Conservation (phyloP, 2,888 invertebrate genomes). For the Toxonevra muliebris region DNA sequence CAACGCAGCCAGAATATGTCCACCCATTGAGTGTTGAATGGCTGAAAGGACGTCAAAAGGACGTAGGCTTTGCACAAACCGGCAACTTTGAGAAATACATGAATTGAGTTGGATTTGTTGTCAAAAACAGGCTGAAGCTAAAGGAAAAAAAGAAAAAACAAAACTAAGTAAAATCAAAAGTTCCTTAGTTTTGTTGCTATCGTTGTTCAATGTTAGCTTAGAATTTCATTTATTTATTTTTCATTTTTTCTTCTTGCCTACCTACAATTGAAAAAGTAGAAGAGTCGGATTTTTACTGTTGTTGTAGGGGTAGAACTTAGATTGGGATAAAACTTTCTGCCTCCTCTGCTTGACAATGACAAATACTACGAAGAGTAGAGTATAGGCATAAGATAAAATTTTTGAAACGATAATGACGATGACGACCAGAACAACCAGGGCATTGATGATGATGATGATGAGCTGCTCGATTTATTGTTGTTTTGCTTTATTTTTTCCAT, state of each 20-base stretch:
- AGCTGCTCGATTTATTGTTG: too few species aligned
- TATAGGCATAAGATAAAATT: too few species aligned
- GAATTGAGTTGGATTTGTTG: constrained; percentile 15
- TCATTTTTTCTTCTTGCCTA: constrained; percentile 14
- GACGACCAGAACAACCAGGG: too few species aligned
- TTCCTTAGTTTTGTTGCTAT: constrained; percentile 2
- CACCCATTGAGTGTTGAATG: background rate
- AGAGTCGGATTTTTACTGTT: too few species aligned
- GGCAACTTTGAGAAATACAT: constrained; percentile 12
- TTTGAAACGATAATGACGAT: too few species aligned
- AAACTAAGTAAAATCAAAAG: constrained; percentile 32
- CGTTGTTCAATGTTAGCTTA: constrained; percentile 26
- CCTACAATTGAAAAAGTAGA: too few species aligned
- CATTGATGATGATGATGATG: too few species aligned
- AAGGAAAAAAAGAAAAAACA: constrained; percentile 5
- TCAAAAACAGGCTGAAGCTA: constrained; percentile 26
- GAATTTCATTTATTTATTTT: constrained; percentile 36
- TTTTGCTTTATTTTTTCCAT: too few species aligned
- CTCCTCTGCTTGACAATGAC: too few species aligned
- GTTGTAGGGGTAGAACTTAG: too few species aligned
- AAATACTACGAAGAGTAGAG: too few species aligned
- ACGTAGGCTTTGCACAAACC: background rate
- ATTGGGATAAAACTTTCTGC: too few species aligned
- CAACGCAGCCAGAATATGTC: background rate
- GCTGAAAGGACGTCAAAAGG: background rate